Conservation (phyloP, 2,113 vertebrate genomes). For the Tenebrosternarchus preto region DNA sequence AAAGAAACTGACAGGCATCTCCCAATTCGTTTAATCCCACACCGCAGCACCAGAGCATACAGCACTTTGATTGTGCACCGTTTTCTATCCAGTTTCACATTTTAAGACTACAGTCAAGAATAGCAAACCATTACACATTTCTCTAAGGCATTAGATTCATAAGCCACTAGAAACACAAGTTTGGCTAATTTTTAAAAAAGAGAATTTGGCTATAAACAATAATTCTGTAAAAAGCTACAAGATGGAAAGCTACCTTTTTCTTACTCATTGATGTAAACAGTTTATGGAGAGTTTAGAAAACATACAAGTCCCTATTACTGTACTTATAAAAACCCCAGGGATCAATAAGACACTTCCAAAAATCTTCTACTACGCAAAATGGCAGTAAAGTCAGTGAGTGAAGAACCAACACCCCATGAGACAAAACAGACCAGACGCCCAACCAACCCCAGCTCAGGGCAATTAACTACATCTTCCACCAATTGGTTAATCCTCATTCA, state of each 20-base stretch:
- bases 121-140: constrained; percentile 46
- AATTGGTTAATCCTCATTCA: constrained; percentile 27
- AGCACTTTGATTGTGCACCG: constrained; percentile 30
- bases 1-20: constrained; percentile 58
- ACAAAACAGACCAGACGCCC: constrained; percentile 22
- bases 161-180: constrained; percentile 38
- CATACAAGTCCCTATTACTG: constrained; percentile 44
- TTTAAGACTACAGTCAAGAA: constrained; percentile 50
- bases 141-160: constrained; percentile 51
- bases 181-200: constrained; percentile 39
- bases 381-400: constrained; percentile 49
- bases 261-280: constrained; percentile 50
- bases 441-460: constrained; percentile 31
- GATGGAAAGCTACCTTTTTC: constrained; percentile 22
- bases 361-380: constrained; percentile 40
- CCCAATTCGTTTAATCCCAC: constrained; percentile 52
- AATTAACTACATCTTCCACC: constrained; percentile 26
- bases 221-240: constrained; percentile 44
- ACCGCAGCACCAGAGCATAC: constrained; percentile 41
- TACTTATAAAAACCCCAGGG: constrained; percentile 40
- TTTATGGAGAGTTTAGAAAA: constrained; percentile 27
- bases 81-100: constrained; percentile 53
- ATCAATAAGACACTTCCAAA: constrained; percentile 43
- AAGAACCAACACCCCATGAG: constrained; percentile 27
- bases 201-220: constrained; percentile 52